phyloP scores from a whole-genome alignment of 2,888 invertebrate genomes.

The Acrobasis suavella region DNA sequence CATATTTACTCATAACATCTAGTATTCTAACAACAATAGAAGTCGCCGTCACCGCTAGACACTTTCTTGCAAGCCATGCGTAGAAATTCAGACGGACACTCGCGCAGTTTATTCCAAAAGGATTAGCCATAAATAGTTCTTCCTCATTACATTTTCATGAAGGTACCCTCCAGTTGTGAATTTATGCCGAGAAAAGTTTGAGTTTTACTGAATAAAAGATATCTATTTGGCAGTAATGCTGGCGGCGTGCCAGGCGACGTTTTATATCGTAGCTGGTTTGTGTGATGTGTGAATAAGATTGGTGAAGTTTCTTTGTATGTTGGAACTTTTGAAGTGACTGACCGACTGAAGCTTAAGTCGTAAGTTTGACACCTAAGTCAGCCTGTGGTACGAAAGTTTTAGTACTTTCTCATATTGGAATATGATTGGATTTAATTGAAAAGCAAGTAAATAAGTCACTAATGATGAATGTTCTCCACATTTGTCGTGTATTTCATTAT shows the following conservation, averaged over 20 bases:
- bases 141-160: slow-evolving; percentile 80
- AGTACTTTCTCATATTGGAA: too few species aligned
- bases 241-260: slow-evolving; percentile 66
- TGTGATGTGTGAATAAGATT: slow-evolving; percentile 44
- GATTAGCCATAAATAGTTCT: slow-evolving; percentile 81
- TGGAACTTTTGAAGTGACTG: too few species aligned
- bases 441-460: too few species aligned
- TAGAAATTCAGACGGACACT: slow-evolving; percentile 59
- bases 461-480: too few species aligned
- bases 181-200: slow-evolving; percentile 79
- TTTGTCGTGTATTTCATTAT: too few species aligned
- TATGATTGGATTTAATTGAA: too few species aligned
- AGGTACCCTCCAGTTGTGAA: slow-evolving; percentile 68
- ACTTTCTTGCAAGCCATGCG: slow-evolving; percentile 62
- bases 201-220: slow-evolving; percentile 79
- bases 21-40: neutral
- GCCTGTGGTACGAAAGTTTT: too few species aligned
- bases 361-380: too few species aligned
- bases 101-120: slow-evolving; percentile 75
- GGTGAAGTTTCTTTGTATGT: slow-evolving; percentile 1
- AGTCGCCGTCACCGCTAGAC: slow-evolving; percentile 37
- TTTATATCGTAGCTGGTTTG: slow-evolving; percentile 53
- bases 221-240: slow-evolving; percentile 73
- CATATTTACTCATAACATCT: too few species aligned
- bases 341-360: too few species aligned